phyloP scores from a whole-genome alignment of 2,797 vertebrate species.

The Phoebastria nigripes region DNA sequence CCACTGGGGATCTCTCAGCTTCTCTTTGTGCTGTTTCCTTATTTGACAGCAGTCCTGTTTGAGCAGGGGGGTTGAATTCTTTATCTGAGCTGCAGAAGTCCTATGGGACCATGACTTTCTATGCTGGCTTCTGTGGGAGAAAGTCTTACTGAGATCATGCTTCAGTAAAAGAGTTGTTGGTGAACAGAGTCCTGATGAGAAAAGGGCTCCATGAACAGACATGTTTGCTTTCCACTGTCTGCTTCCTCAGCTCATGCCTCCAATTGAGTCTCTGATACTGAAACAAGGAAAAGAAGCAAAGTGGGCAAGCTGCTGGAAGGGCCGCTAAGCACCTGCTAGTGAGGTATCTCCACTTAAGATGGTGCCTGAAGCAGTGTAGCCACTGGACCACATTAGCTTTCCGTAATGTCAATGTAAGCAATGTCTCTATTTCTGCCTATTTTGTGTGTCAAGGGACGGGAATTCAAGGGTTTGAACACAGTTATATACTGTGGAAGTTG shows the following conservation, averaged over 20 bases:
- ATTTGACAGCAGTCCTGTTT: background rate
- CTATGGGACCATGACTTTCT: background rate
- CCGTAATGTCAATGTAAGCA: accelerated
- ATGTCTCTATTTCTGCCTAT: background rate
- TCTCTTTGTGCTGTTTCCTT: background rate
- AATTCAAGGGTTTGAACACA: background rate
- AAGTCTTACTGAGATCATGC: background rate
- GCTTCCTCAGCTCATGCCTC: background rate
- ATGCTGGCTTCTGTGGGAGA: background rate
- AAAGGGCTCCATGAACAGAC: background rate
- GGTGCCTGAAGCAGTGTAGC: background rate
- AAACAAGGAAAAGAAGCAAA: background rate
- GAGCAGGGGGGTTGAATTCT: background rate
- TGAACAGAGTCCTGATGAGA: background rate
- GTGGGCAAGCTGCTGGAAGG: background rate
- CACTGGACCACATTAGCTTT: background rate
- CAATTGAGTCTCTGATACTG: background rate
- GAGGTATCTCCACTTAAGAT: background rate
- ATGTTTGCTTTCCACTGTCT: background rate
- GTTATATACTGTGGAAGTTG: background rate
- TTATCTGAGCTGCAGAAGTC: background rate
- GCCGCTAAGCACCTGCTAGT: background rate
- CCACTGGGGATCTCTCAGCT: background rate
- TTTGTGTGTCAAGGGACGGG: too few species aligned
- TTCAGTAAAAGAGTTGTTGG: background rate